Base-by-base conservation (phyloP, 2,888 invertebrate species). In the Drosophila tanythrix region DNA sequence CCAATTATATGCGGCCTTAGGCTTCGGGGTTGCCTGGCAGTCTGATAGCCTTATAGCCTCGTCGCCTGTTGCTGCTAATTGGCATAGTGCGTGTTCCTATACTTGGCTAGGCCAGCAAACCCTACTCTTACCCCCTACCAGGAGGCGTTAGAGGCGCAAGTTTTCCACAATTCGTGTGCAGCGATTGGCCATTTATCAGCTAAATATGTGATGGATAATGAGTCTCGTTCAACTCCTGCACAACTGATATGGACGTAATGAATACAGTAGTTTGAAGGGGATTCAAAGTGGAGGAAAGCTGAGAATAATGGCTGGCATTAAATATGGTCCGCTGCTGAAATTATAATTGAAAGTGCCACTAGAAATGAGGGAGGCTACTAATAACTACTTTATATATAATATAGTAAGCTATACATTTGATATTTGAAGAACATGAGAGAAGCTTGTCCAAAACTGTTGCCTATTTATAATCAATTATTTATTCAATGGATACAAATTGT, bases 61-160 rank as follows among this genome's bases (percentile, higher is more conserved):
- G 29, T 63, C 56, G 84, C 81, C 85, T 88, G 88, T 76, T 85
- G 80, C 88, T 78, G 64, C 65, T 86, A 86, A 86, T 86, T 86
- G 85, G 78, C 73, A 74, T 65, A 70, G 84, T 89, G 89, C 88
- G 89, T 86, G 84, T 81, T 72, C 66, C 70, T 65, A 74, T 83
- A 88, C 80, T 85, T 72, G 60, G 69, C 61, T 80, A 75, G 33
- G 51, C 56, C 52, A 29, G 27, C 27, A 29, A 56, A 21, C 21
- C 8, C 33, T 29, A 50, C 11, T 11, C 1, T 8, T 8, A 8
- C 2, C 1, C 10, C 15, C 35, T 5, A 1, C 18, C 29, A 36
- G 2, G 18, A 8, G 21, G 36, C 58, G 25, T 10, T 29, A 8
- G 25, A 21, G 43, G 25, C 21, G 27, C 31, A 48, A 25, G 13